These are phyloP conservation scores for Entomyzon cyanotis DNA, from an alignment of 2,113 vertebrate genomes.

Conservation along the genomic window DNA sequence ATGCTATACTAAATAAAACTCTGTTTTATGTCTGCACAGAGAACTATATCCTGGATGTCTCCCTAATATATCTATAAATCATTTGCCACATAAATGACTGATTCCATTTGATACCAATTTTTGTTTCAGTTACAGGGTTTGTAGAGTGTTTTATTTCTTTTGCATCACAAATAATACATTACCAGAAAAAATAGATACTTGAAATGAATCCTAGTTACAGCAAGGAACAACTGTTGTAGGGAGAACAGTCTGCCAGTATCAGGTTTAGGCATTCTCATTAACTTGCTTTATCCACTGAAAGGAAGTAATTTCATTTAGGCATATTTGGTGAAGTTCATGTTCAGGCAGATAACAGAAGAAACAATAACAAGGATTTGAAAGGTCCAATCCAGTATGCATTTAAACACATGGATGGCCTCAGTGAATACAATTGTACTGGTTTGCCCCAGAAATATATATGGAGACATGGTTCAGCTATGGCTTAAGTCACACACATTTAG, in stretches of 20 bases:
- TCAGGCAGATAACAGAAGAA: not conserved
- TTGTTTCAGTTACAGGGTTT: conserved; percentile 8
- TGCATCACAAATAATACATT: not conserved
- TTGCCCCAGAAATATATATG: not conserved
- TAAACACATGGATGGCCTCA: not conserved
- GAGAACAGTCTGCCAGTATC: not conserved
- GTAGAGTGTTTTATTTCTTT: not conserved
- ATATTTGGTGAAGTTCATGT: not conserved
- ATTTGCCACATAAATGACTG: not conserved
- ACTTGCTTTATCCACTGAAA: not conserved
- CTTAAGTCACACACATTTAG: not conserved
- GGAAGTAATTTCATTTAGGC: not conserved
- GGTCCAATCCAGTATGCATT: not conserved
- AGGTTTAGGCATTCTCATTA: not conserved
- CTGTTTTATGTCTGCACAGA: conserved; percentile 23
- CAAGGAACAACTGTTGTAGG: not conserved
- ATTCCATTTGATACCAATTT: conserved; percentile 14
- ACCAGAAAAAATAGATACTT: not conserved
- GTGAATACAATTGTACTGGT: not conserved
- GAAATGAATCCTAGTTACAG: not conserved
- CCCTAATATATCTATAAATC: conserved; percentile 1
- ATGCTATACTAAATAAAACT: conserved; percentile 11
- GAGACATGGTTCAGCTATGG: not conserved
- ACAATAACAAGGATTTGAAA: not conserved
- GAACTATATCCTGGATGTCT: not conserved